phyloP scores from a whole-genome alignment of 1,140 invertebrate genomes.

The Charaxes varanes region DNA sequence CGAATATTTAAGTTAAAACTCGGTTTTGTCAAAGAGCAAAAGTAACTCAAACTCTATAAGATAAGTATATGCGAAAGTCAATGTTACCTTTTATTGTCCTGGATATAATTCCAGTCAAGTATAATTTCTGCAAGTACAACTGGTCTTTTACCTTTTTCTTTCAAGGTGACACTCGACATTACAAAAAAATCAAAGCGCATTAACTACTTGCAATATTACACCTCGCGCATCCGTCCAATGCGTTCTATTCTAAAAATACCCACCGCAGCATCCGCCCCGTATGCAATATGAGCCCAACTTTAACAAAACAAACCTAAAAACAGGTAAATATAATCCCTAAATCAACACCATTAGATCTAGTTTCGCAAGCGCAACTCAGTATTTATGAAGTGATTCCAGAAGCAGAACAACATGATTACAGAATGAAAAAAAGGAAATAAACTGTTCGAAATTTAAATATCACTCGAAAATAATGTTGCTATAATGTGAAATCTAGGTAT shows the following conservation, averaged over 20 bases:
- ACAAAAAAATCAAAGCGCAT: conserved; percentile 4
- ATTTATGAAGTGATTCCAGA: conserved; percentile 41
- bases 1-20: too few species aligned
- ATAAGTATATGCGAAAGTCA: too few species aligned
- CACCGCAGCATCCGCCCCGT: conserved; percentile 35
- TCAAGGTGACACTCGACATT: neutral
- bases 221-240: conserved; percentile 34
- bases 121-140: neutral
- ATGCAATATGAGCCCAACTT: conserved; percentile 33
- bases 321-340: conserved; percentile 23
- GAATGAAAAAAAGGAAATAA: conserved; percentile 38
- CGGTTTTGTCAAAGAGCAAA: too few species aligned
- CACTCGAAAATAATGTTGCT: conserved; percentile 41
- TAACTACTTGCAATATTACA: conserved; percentile 32
- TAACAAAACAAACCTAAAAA: conserved; percentile 23
- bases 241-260: conserved; percentile 37
- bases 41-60: too few species aligned
- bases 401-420: conserved; percentile 45
- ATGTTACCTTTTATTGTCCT: too few species aligned
- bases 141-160: neutral
- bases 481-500: conserved; percentile 19
- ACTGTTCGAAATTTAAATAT: conserved; percentile 51
- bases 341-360: conserved; percentile 17
- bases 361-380: conserved; percentile 7
- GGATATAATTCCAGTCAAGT: too few species aligned